Percentiles rank a stretch among this genome's conserved stretches.
Conservation (phyloP, 92 coral and sea anemone genomes). For the Isaurus tuberculatus region DNA sequence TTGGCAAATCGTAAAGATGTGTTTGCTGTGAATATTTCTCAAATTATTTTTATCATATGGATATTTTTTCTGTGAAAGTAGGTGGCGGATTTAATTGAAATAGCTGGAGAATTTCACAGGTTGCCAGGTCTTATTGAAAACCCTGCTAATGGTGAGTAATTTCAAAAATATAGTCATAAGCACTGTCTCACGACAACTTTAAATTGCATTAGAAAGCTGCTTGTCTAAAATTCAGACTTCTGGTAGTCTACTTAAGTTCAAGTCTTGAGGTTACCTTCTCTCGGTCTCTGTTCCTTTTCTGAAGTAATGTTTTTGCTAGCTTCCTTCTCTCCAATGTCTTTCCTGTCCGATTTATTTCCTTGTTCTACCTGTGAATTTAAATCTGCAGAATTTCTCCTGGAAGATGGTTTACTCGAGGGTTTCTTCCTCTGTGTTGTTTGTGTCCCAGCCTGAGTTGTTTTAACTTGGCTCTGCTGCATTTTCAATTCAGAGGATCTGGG, state of each 20-base stretch:
- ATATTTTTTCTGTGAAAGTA: too few relatives aligned
- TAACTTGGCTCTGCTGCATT: conserved; percentile 73
- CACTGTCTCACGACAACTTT: too few relatives aligned
- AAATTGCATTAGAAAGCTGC: too few relatives aligned
- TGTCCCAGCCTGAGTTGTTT: conserved; percentile 77
- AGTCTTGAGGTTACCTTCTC: conserved; percentile 49
- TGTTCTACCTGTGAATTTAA: conserved; percentile 53
- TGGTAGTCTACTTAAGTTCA: not conserved
- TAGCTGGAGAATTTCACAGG: too few relatives aligned
- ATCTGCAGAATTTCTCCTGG: conserved; percentile 85
- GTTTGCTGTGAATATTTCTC: too few relatives aligned
- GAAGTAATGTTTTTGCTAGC: conserved; percentile 32
- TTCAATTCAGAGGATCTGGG: conserved; percentile 47
- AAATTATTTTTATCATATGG: too few relatives aligned
- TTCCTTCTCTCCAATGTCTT: conserved; percentile 45
- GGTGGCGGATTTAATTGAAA: too few relatives aligned
- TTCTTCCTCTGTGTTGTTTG: conserved; percentile 80
- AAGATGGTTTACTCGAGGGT: conserved; percentile 70
- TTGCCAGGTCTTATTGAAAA: too few relatives aligned
- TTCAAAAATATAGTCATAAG: too few relatives aligned
- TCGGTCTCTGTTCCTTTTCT: conserved; percentile 57
- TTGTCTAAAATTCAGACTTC: too few relatives aligned
- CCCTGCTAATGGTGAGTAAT: too few relatives aligned
- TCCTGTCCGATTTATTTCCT: conserved; percentile 32
- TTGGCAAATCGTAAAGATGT: too few relatives aligned